These are phyloP conservation scores for Sciurus vulgaris DNA, from an alignment of 2,797 vertebrate genomes.

Conservation along the genomic window DNA sequence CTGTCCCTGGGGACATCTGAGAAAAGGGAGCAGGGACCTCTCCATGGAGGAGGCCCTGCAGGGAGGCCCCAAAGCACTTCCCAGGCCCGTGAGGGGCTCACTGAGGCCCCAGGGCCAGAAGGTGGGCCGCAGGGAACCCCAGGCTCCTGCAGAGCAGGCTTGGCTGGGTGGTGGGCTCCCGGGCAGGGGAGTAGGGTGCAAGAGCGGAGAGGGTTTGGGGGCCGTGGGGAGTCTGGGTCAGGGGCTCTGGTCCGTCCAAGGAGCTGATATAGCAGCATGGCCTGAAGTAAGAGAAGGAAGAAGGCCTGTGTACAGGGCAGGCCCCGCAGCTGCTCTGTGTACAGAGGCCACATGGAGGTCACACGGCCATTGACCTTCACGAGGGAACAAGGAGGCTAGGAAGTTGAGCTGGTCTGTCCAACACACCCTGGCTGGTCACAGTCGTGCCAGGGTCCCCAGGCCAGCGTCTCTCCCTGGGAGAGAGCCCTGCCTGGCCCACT, in stretches of 20 bases:
- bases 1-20: rapidly evolving
- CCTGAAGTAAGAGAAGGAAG: rapidly evolving
- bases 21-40: too few relatives aligned
- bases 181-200: background rate
- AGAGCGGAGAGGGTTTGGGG: background rate
- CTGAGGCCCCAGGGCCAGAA: background rate
- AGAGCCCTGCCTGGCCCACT: rapidly evolving
- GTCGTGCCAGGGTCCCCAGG: too few relatives aligned
- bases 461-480: too few relatives aligned
- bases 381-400: background rate
- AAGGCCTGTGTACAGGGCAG: rapidly evolving
- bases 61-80: rapidly evolving
- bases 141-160: background rate
- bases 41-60: too few relatives aligned
- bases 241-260: background rate
- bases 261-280: rapidly evolving
- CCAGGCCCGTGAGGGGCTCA: background rate
- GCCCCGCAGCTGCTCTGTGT: rapidly evolving
- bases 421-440: rapidly evolving
- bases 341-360: too few relatives aligned
- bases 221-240: rapidly evolving
- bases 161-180: rapidly evolving
- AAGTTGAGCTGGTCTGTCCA: background rate
- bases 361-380: background rate
- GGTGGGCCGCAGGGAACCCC: rapidly evolving